Conservation (phyloP, 2,888 invertebrate species). For the Drosophila parthenogenetica region DNA sequence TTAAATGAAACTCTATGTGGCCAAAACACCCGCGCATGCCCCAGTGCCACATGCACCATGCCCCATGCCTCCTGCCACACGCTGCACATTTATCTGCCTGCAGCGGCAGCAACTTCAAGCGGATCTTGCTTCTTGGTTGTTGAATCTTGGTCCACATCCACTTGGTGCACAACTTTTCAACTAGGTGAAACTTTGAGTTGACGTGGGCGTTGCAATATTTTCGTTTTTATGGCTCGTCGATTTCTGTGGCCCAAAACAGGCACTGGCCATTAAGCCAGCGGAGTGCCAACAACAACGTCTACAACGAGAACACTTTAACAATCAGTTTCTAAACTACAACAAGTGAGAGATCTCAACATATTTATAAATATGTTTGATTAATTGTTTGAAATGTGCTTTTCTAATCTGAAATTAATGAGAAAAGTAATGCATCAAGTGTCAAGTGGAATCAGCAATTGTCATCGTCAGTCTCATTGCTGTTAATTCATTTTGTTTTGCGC, state of each 20-base stretch:
- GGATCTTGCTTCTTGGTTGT: too few relatives aligned
- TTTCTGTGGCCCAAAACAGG: slow-evolving; percentile 45
- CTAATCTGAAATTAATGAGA: slow-evolving; percentile 30
- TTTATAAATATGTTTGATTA: slow-evolving; percentile 4
- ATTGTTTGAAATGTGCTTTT: not conserved
- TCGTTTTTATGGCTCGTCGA: slow-evolving; percentile 64
- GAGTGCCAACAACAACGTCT: slow-evolving; percentile 17
- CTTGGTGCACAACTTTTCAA: slow-evolving; percentile 53
- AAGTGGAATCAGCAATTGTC: slow-evolving; percentile 32
- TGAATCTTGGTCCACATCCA: slow-evolving; percentile 51
- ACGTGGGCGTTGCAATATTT: slow-evolving; percentile 73
- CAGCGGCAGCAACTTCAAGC: slow-evolving; percentile 54
- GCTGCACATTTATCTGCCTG: slow-evolving; percentile 66
- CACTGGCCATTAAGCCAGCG: slow-evolving; percentile 48
- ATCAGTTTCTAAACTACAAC: not conserved
- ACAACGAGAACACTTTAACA: slow-evolving; percentile 4
- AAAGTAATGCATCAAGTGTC: slow-evolving; percentile 34
- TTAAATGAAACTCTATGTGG: slow-evolving; percentile 69
- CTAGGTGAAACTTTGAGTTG: slow-evolving; percentile 71
- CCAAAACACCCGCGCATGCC: slow-evolving; percentile 64
- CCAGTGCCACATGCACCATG: slow-evolving; percentile 2
- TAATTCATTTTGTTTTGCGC: slow-evolving; percentile 69
- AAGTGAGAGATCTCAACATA: not conserved
- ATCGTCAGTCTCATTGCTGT: slow-evolving; percentile 55
- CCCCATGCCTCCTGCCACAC: slow-evolving; percentile 34